Conservation (phyloP, 1,140 invertebrate genomes). For the Zaprionus taronus region DNA sequence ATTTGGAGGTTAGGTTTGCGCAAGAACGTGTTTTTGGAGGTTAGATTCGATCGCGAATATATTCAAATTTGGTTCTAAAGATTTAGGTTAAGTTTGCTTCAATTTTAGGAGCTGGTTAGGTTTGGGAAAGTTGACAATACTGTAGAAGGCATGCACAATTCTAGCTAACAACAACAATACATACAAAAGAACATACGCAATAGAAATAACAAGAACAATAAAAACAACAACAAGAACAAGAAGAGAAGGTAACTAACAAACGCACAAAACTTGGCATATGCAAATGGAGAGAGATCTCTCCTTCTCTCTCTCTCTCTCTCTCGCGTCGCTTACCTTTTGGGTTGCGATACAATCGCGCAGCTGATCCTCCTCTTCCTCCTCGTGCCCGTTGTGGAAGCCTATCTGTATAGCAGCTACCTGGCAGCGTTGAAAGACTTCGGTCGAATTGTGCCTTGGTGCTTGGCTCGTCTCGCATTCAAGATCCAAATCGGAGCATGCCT, state of each 20-base stretch:
- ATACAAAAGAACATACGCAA: slow-evolving; percentile 24
- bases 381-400: slow-evolving; percentile 39
- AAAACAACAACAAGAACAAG: slow-evolving; percentile 23
- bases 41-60: not conserved
- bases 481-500: slow-evolving; percentile 76
- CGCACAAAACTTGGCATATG: slow-evolving; percentile 49
- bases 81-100: slow-evolving; percentile 7
- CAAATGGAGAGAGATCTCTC: slow-evolving; percentile 24
- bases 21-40: not conserved
- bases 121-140: slow-evolving; percentile 68
- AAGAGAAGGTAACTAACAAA: slow-evolving; percentile 32
- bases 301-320: not conserved
- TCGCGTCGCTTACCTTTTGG: slow-evolving; percentile 69
- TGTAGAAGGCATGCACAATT: slow-evolving; percentile 53
- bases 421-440: slow-evolving; percentile 57
- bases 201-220: slow-evolving; percentile 48
- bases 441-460: slow-evolving; percentile 32
- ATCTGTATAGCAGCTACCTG: slow-evolving; percentile 62
- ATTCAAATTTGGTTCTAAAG: slow-evolving; percentile 16
- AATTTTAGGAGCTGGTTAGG: slow-evolving; percentile 39
- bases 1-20: not conserved
- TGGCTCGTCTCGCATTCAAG: slow-evolving; percentile 58
- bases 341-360: slow-evolving; percentile 80
- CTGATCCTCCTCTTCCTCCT: slow-evolving; percentile 53
- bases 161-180: slow-evolving; percentile 44